Evolutionary conservation across 2,113 vertebrate species (phyloP).

Genomic region (Girardinichthys multiradiatus): DNA sequence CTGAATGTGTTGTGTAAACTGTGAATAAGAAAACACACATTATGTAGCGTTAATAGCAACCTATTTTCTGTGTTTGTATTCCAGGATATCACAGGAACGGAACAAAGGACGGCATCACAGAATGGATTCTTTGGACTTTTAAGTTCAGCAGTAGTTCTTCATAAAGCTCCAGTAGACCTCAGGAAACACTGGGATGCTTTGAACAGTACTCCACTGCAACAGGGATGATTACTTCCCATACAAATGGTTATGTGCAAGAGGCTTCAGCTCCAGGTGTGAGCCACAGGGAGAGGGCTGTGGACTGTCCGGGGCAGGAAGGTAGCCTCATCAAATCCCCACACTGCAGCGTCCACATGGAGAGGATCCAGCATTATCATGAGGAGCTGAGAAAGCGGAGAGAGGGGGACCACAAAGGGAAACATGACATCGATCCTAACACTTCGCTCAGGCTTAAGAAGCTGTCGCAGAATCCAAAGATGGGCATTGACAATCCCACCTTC

Average conservation of each 20-base stretch:
- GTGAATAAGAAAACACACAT: background rate
- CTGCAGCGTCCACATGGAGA: constrained; percentile 85
- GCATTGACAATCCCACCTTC: constrained; percentile 95
- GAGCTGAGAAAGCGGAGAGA: constrained; percentile 88
- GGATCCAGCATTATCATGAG: constrained; percentile 91
- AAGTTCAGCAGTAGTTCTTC: constrained; percentile 23
- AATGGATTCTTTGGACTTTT: constrained; percentile 47
- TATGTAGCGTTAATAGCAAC: background rate
- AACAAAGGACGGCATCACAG: constrained; percentile 9
- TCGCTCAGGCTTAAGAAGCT: constrained; percentile 92
- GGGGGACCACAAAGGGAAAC: constrained; percentile 84
- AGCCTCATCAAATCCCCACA: constrained; percentile 73
- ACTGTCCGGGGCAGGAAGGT: constrained; percentile 88
- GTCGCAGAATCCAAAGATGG: constrained; percentile 89
- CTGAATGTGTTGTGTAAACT: background rate
- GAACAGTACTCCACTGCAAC: constrained; percentile 29
- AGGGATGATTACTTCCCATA: constrained; percentile 90
- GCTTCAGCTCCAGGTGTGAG: constrained; percentile 80
- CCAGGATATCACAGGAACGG: constrained; percentile 37
- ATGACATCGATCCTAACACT: constrained; percentile 89
- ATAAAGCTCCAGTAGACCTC: constrained; percentile 17
- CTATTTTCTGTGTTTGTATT: constrained; percentile 33
- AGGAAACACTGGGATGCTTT: constrained; percentile 41
- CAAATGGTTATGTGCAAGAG: constrained; percentile 90
- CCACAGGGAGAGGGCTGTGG: constrained; percentile 91